A percentile compares a stretch with the other conserved stretches of the same genome.
These are phyloP conservation scores for Sicus ferrugineus DNA, from an alignment of 2,888 invertebrate species.

Conservation along the genomic window DNA sequence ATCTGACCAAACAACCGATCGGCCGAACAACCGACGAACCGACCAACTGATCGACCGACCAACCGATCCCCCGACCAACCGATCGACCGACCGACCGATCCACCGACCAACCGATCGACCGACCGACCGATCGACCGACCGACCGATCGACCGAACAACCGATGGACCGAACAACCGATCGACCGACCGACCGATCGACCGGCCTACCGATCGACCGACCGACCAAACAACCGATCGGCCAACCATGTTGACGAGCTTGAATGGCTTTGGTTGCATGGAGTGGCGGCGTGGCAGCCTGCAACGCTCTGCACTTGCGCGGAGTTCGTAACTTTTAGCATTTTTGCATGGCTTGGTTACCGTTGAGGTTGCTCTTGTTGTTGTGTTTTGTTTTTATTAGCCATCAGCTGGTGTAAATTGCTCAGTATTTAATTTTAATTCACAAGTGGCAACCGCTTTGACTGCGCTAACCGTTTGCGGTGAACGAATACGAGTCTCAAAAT, in stretches of 20 bases:
- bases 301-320: background rate
- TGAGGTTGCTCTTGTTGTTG: background rate
- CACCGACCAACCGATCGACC: background rate
- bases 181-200: too few relatives aligned
- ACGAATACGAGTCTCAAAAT: too few relatives aligned
- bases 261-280: background rate
- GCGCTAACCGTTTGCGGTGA: background rate
- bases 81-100: too few relatives aligned
- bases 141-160: too few relatives aligned
- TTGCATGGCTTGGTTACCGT: background rate
- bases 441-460: background rate
- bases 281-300: background rate
- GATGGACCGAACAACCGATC: too few relatives aligned
- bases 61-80: too few relatives aligned
- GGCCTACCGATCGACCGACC: too few relatives aligned
- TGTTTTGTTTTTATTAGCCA: background rate
- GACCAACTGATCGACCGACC: background rate
- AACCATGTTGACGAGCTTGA: background rate
- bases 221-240: background rate
- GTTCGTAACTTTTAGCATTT: background rate
- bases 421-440: background rate
- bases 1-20: too few relatives aligned
- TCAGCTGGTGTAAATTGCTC: constrained; percentile 13
- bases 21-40: too few relatives aligned
- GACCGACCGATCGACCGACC: background rate